Evolutionary conservation across 2,797 vertebrate species (phyloP).

Genomic region (Lithobates sylvaticus): DNA sequence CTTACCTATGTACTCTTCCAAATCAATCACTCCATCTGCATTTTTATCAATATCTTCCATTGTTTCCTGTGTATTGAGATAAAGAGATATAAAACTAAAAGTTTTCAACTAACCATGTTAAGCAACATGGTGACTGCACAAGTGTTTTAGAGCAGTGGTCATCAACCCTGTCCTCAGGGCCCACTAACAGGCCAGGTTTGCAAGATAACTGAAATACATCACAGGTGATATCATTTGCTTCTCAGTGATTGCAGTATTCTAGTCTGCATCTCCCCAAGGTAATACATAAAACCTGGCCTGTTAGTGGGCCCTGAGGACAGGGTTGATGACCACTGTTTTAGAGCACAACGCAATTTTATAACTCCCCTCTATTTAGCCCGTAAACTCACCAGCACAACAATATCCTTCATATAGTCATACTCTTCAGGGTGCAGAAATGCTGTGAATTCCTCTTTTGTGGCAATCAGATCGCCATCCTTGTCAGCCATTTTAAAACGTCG

Average conservation of each 20-base stretch:
- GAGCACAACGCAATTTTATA: neutral
- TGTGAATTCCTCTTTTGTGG: slow-evolving; percentile 88
- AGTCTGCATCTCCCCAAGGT: too few relatives aligned
- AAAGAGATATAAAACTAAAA: neutral
- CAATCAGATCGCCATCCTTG: slow-evolving; percentile 81
- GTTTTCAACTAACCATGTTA: neutral
- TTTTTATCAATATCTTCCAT: slow-evolving; percentile 96
- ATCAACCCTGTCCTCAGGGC: too few relatives aligned
- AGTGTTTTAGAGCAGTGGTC: neutral
- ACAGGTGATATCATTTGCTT: too few relatives aligned
- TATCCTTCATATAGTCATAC: slow-evolving; percentile 90
- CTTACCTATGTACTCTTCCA: slow-evolving; percentile 93
- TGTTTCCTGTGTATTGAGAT: slow-evolving; percentile 81
- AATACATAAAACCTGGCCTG: too few relatives aligned
- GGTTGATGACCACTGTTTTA: too few relatives aligned
- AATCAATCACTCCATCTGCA: slow-evolving; percentile 88
- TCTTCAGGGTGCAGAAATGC: slow-evolving; percentile 93
- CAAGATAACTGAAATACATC: too few relatives aligned
- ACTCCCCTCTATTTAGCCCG: neutral
- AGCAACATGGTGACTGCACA: neutral
- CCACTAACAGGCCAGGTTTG: too few relatives aligned
- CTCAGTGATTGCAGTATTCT: too few relatives aligned
- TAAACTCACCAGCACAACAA: slow-evolving; percentile 85
- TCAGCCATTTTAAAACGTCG: slow-evolving; percentile 89
- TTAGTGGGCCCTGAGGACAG: too few relatives aligned